Evolutionary conservation across 92 coral and sea anemone species (phyloP).

Genomic region (Anthopleura xanthogrammica): DNA sequence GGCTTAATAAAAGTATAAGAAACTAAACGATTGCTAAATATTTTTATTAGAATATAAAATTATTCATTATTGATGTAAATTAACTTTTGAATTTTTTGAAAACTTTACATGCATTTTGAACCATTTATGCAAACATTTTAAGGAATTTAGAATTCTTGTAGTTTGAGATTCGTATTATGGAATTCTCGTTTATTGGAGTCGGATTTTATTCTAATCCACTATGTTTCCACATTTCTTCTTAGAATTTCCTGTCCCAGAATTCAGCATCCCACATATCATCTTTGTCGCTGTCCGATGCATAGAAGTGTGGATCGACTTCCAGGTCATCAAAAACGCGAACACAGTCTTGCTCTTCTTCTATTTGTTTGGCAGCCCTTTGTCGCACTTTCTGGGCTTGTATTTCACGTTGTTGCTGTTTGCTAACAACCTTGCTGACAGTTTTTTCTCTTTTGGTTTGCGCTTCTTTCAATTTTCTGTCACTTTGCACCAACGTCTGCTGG

Average conservation of each 20-base stretch:
- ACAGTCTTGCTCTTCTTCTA: background rate
- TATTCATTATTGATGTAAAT: too few species aligned
- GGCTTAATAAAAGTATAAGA: too few species aligned
- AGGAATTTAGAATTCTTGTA: background rate
- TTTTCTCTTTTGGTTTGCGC: background rate
- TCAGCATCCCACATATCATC: background rate
- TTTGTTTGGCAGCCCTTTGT: background rate
- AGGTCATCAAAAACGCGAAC: background rate
- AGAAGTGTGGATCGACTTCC: background rate
- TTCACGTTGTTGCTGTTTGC: background rate
- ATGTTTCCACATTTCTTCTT: too few species aligned
- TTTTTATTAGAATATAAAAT: too few species aligned
- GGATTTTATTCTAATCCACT: background rate
- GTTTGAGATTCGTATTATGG: background rate
- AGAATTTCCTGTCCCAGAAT: background rate
- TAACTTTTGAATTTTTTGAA: too few species aligned
- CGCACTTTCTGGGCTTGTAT: background rate
- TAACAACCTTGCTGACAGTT: background rate
- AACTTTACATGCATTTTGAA: background rate
- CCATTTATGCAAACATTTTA: too few species aligned
- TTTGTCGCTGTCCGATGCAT: background rate
- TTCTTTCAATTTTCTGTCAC: background rate
- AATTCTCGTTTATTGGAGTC: background rate
- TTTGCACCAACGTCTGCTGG: background rate
- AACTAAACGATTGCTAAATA: too few species aligned